A percentile compares a stretch with the other conserved stretches of the same genome.
phyloP scores from a whole-genome alignment of 2,888 invertebrate species.

The Nebria salina region DNA sequence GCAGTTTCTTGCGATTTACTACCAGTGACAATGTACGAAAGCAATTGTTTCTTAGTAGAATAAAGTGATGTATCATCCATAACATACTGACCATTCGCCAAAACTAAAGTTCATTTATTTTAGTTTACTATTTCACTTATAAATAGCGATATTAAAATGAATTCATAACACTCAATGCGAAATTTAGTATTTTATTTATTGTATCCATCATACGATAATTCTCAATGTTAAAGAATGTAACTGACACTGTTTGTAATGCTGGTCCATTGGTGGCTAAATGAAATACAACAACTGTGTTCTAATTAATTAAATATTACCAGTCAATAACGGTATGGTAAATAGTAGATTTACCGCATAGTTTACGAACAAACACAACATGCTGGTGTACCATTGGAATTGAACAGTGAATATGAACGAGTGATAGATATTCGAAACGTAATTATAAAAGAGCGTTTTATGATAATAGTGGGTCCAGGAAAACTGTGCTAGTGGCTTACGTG shows the following conservation, averaged over 20 bases:
- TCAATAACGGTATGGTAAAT: not conserved
- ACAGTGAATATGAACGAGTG: not conserved
- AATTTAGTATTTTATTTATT: no score
- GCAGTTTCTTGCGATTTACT: conserved; percentile 5
- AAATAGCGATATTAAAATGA: no score
- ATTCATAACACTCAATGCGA: no score
- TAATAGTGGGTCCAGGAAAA: conserved; percentile 24
- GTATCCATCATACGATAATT: not conserved
- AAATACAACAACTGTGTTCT: not conserved
- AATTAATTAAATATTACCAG: conserved; percentile 11
- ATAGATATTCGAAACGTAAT: conserved; percentile 44
- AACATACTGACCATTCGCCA: not conserved
- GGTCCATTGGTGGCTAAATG: not conserved
- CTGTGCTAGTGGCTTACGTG: conserved; percentile 31
- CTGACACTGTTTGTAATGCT: not conserved
- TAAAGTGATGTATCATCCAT: conserved; percentile 12
- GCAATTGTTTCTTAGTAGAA: conserved; percentile 17
- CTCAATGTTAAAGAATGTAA: not conserved
- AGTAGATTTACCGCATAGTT: not conserved
- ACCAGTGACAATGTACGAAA: conserved; percentile 2
- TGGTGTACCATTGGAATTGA: not conserved
- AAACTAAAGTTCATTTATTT: not conserved
- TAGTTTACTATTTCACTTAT: not conserved
- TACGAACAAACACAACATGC: not conserved
- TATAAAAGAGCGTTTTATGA: conserved; percentile 33